Conservation (phyloP, 2,888 invertebrate species). For the Galerucella pusilla region DNA sequence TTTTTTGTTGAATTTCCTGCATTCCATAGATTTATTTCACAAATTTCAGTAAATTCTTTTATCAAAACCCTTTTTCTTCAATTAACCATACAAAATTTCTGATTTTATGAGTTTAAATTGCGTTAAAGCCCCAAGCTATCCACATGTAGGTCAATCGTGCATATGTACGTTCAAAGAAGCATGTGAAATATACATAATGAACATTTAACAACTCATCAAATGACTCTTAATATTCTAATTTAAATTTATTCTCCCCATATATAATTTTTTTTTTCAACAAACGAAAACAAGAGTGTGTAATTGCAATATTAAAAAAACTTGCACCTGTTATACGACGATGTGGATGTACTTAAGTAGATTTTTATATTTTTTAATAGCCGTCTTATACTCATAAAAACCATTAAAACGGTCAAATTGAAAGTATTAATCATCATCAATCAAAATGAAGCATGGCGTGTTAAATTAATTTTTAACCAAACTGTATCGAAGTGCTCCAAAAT, state of each 20-base stretch:
- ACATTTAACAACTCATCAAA: constrained; percentile 38
- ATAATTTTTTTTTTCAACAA: constrained; percentile 9
- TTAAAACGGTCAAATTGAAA: constrained; percentile 40
- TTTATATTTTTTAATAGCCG: constrained; percentile 48
- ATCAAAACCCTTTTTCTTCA: not conserved
- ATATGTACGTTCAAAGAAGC: not conserved
- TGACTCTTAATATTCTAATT: constrained; percentile 38
- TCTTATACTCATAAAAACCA: constrained; percentile 35
- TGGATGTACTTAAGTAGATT: constrained; percentile 37
- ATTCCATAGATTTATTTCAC: no score
- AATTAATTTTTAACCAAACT: not conserved
- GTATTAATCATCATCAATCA: constrained; percentile 42
- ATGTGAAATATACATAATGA: constrained; percentile 21
- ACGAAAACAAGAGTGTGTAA: constrained; percentile 47
- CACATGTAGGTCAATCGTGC: constrained; percentile 22
- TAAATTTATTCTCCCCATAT: constrained; percentile 42
- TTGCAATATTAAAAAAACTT: constrained; percentile 40
- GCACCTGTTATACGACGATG: constrained; percentile 47
- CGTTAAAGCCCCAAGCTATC: not conserved
- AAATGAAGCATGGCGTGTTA: constrained; percentile 26
- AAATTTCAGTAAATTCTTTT: no score
- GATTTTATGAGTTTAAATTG: constrained; percentile 9
- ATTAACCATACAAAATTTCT: constrained; percentile 3
- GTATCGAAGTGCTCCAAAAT: no score
- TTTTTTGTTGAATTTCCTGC: no score